Percentiles rank a stretch among this genome's conserved stretches.
phyloP scores from a whole-genome alignment of 1,140 invertebrate species.

The Idris sp. region DNA sequence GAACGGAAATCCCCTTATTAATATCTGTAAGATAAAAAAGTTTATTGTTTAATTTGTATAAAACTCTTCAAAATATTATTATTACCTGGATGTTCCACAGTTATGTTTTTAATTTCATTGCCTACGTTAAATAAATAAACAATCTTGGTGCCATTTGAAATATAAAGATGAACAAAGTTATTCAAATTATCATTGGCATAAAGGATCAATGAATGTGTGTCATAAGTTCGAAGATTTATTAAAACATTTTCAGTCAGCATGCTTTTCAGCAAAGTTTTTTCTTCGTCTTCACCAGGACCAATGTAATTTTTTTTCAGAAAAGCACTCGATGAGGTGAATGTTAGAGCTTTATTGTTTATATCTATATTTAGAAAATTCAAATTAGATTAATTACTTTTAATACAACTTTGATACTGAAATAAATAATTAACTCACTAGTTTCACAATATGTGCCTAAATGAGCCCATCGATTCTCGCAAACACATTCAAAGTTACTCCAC shows the following conservation, averaged over 20 bases:
- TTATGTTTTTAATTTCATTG: conserved; percentile 88
- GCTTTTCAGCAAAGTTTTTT: conserved; percentile 81
- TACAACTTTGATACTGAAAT: conserved; percentile 1
- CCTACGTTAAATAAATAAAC: conserved; percentile 91
- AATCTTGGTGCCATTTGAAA: conserved; percentile 85
- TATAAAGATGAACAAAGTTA: conserved; percentile 94
- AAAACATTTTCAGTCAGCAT: conserved; percentile 89
- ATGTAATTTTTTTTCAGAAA: conserved; percentile 89
- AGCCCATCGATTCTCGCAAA: conserved; percentile 93
- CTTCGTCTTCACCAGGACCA: conserved; percentile 81
- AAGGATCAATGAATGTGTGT: conserved; percentile 87
- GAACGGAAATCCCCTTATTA: conserved; percentile 88
- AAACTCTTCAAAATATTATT: conserved; percentile 7
- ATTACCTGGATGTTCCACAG: conserved; percentile 83
- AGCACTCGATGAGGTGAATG: conserved; percentile 89
- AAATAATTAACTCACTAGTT: conserved; percentile 83
- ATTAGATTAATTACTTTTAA: neutral
- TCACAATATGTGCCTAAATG: conserved; percentile 93
- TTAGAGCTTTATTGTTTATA: conserved; percentile 92
- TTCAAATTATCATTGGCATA: conserved; percentile 96
- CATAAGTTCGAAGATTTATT: conserved; percentile 92
- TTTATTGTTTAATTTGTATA: too few relatives aligned
- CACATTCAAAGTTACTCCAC: conserved; percentile 94
- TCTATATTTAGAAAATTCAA: conserved; percentile 79
- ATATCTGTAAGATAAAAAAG: conserved; percentile 77